Percentiles rank a stretch among this genome's conserved stretches.
Conservation (phyloP, 2,113 vertebrate genomes). For the Poeciliopsis retropinna region DNA sequence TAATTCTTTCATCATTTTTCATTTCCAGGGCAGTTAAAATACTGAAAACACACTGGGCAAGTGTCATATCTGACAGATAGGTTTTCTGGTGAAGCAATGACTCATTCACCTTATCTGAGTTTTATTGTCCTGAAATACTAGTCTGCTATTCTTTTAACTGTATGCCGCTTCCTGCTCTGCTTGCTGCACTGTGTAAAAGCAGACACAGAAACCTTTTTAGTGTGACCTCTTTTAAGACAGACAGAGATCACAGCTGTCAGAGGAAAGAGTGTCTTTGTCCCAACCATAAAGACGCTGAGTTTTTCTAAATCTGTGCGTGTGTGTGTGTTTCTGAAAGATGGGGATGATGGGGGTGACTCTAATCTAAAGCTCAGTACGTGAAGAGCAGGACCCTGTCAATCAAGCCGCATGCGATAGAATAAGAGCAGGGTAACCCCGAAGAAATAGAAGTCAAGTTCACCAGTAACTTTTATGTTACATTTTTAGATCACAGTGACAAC, state of each 20-base stretch:
- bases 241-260: constrained; percentile 77
- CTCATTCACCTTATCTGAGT: neutral
- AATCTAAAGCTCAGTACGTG: constrained; percentile 79
- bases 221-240: constrained; percentile 57
- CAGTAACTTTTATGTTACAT: constrained; percentile 58
- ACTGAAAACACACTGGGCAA: neutral
- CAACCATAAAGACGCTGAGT: constrained; percentile 74
- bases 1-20: neutral
- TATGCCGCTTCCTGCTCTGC: neutral
- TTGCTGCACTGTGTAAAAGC: constrained; percentile 35
- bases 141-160: neutral
- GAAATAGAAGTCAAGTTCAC: constrained; percentile 73
- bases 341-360: constrained; percentile 73
- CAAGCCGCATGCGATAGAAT: constrained; percentile 74
- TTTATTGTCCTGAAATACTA: neutral
- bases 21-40: neutral
- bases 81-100: neutral
- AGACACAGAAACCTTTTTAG: constrained; percentile 59
- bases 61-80: neutral
- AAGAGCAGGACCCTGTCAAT: constrained; percentile 87
- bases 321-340: constrained; percentile 43
- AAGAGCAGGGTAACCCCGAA: constrained; percentile 66
- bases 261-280: constrained; percentile 76
- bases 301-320: constrained; percentile 8
- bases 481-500: constrained; percentile 27